These are phyloP conservation scores for Mesorhabditis spiculigera DNA, from an alignment of 2,888 invertebrate species.

Conservation along the genomic window DNA sequence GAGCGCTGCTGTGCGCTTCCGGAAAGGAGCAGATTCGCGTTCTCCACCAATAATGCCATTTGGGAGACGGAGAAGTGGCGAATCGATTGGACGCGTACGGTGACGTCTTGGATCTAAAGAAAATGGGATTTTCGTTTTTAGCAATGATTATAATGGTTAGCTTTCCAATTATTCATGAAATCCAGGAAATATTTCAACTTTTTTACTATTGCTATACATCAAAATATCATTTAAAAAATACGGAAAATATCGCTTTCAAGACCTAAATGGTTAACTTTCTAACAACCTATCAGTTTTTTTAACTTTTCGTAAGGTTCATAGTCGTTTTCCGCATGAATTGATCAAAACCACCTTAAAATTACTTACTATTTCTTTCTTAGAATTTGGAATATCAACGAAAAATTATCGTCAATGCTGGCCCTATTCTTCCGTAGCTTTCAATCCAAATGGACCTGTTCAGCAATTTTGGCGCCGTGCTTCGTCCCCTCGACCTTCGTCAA, in stretches of 20 bases:
- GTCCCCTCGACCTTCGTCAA: conserved; percentile 95
- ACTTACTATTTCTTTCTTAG: too few relatives aligned
- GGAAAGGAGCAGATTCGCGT: conserved; percentile 52
- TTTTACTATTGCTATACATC: conserved; percentile 11
- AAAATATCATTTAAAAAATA: conserved; percentile 7
- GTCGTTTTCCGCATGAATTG: neutral
- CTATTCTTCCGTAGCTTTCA: too few relatives aligned
- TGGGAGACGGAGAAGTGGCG: conserved; percentile 89
- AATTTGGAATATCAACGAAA: too few relatives aligned
- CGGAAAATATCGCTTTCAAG: conserved; percentile 2
- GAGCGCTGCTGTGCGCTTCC: conserved; percentile 59
- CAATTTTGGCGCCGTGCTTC: conserved; percentile 85
- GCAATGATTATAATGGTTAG: neutral
- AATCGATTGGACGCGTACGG: conserved; percentile 91
- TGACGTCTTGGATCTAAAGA: conserved; percentile 91
- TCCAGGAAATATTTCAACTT: too few relatives aligned
- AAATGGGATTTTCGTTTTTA: neutral
- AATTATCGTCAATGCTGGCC: neutral
- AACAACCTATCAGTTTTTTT: too few relatives aligned
- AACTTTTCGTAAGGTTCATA: too few relatives aligned
- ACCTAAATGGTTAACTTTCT: conserved; percentile 1
- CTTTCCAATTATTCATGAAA: too few relatives aligned
- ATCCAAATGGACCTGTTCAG: conserved; percentile 60
- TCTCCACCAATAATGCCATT: conserved; percentile 68
- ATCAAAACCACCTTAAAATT: neutral